These are phyloP conservation scores for Nothura maculosa DNA, from an alignment of 2,797 vertebrate genomes.

Conservation along the genomic window DNA sequence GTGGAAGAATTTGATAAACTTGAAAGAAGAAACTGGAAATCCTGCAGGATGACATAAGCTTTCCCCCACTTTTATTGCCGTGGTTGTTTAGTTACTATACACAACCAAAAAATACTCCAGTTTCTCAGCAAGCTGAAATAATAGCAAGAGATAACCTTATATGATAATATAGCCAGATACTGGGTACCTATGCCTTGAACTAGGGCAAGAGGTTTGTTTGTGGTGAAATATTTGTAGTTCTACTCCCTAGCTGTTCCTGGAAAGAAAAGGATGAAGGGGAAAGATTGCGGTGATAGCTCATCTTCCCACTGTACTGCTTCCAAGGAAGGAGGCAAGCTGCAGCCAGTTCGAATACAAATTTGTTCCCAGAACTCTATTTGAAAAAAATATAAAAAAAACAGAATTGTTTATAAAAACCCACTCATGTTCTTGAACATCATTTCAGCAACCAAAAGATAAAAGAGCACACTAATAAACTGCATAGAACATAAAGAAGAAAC, in stretches of 20 bases:
- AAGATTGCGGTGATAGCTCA: not conserved
- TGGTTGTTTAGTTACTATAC: accelerated
- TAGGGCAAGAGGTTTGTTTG: not conserved
- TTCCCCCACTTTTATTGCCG: not conserved
- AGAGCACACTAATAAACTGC: not conserved
- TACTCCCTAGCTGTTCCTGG: not conserved
- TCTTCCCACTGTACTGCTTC: not conserved
- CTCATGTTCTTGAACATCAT: not conserved
- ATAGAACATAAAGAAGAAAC: not conserved
- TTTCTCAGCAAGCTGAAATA: not conserved
- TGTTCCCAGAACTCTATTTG: not conserved
- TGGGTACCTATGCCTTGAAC: not conserved
- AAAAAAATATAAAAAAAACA: not conserved
- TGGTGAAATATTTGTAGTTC: not conserved
- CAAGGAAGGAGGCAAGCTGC: not conserved
- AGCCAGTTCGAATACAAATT: not conserved
- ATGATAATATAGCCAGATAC: not conserved
- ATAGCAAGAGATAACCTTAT: not conserved
- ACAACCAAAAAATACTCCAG: accelerated
- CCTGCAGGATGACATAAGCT: not conserved
- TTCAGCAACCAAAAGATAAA: not conserved
- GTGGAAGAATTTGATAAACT: not conserved
- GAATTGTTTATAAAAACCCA: slow-evolving; percentile 8
- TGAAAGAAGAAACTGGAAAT: not conserved
- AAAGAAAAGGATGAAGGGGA: not conserved